phyloP scores from a whole-genome alignment of 2,113 vertebrate species.

The Lipotes vexillifer region DNA sequence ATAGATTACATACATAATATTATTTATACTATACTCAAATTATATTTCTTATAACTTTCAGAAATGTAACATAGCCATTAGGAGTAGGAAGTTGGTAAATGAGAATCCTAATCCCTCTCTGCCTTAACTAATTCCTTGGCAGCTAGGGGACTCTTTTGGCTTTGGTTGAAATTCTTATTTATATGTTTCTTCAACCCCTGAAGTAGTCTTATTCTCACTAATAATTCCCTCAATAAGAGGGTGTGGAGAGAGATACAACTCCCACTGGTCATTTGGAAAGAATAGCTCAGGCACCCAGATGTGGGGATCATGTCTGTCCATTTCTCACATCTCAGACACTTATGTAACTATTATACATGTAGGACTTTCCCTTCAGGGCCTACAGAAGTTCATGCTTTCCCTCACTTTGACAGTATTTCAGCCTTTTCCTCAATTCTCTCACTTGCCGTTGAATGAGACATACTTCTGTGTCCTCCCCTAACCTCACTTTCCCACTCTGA shows the following conservation, averaged over 20 bases:
- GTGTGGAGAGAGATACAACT: neutral
- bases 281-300: neutral
- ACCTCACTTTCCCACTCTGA: rapidly evolving
- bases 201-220: neutral
- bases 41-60: neutral
- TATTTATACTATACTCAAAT: neutral
- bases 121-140: too few species aligned
- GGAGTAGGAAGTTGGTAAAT: neutral
- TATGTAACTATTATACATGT: neutral
- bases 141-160: neutral
- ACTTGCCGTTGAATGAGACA: rapidly evolving
- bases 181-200: neutral
- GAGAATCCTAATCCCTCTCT: neutral
- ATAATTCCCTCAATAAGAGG: too few species aligned
- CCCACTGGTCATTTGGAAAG: neutral
- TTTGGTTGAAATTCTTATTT: neutral
- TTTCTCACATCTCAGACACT: neutral
- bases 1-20: neutral
- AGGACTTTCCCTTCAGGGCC: neutral
- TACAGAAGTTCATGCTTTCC: neutral
- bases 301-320: rapidly evolving
- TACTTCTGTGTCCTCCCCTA: rapidly evolving
- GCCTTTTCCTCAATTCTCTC: neutral
- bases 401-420: neutral
- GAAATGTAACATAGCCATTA: neutral